Conservation (phyloP, 2,888 invertebrate species). For the Drosophila phalerata region DNA sequence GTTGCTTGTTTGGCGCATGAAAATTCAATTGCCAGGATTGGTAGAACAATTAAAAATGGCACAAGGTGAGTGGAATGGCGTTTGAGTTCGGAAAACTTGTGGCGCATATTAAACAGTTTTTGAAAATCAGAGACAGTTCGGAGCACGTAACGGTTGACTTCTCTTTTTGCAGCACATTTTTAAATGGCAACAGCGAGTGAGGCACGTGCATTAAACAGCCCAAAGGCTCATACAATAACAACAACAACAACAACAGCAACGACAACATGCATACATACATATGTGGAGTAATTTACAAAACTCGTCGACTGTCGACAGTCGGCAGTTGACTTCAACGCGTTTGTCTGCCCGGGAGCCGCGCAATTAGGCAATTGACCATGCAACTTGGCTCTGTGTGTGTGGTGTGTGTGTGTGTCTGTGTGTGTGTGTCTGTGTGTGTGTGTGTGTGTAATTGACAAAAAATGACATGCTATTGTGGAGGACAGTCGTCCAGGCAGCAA, state of each 20-base stretch:
- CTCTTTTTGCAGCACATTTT: constrained; percentile 71
- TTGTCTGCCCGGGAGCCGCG: constrained; percentile 66
- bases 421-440: constrained; percentile 2
- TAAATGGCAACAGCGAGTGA: constrained; percentile 64
- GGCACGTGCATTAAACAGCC: constrained; percentile 82
- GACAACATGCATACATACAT: constrained; percentile 25
- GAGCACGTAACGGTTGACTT: constrained; percentile 57
- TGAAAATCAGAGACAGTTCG: constrained; percentile 33
- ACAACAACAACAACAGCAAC: constrained; percentile 31
- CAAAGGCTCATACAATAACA: constrained; percentile 51
- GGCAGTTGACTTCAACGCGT: constrained; percentile 75
- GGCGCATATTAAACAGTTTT: constrained; percentile 65
- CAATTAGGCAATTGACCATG: constrained; percentile 77
- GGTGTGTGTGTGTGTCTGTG: constrained; percentile 12
- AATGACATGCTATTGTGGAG: constrained; percentile 62
- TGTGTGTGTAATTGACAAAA: constrained; percentile 66
- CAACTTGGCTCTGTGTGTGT: neutral
- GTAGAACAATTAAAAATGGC: constrained; percentile 55
- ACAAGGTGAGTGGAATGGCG: constrained; percentile 28
- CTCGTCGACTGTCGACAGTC: constrained; percentile 45
- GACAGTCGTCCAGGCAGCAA: constrained; percentile 47
- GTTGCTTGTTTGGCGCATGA: constrained; percentile 49
- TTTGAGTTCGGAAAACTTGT: constrained; percentile 54
- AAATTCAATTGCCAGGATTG: constrained; percentile 65
- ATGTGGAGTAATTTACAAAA: constrained; percentile 75